Percentiles rank a stretch among this genome's conserved stretches.
Conservation (phyloP, 2,888 invertebrate species). For the Spicauda simplicius region DNA sequence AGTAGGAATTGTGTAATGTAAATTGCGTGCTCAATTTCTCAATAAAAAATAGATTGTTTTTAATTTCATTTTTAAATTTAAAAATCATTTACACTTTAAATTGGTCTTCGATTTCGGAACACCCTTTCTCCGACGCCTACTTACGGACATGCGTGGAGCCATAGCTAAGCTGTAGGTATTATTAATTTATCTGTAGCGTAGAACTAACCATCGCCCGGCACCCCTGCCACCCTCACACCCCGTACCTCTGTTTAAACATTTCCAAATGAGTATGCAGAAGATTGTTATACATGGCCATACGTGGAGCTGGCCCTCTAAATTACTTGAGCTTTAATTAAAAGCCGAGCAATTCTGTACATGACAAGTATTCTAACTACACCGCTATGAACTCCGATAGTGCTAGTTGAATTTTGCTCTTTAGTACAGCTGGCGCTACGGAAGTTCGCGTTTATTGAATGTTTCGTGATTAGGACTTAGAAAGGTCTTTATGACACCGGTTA, state of each 20-base stretch:
- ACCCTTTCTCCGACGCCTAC: conserved; percentile 54
- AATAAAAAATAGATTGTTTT: no score
- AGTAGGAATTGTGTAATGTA: no score
- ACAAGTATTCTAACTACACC: conserved; percentile 77
- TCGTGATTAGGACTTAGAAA: no score
- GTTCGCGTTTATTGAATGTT: conserved; percentile 3
- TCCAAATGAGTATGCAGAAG: conserved; percentile 83
- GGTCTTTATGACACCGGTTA: no score
- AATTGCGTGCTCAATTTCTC: no score
- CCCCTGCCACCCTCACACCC: conserved; percentile 51
- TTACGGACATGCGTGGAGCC: conserved; percentile 74
- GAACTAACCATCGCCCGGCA: conserved; percentile 73
- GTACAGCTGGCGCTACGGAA: conserved; percentile 5
- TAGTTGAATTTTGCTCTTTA: conserved; percentile 62
- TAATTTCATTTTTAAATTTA: no score
- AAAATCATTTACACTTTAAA: no score
- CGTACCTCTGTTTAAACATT: conserved; percentile 76
- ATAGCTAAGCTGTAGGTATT: conserved; percentile 65
- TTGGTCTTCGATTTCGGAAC: conserved; percentile 47
- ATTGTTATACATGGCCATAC: conserved; percentile 75
- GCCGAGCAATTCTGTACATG: conserved; percentile 81
- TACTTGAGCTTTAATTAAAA: conserved; percentile 83
- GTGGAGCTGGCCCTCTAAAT: conserved; percentile 72
- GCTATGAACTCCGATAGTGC: conserved; percentile 67
- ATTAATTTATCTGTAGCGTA: conserved; percentile 83